Evolutionary conservation across 1,140 invertebrate species (phyloP).

Genomic region (Drosophila auraria): DNA sequence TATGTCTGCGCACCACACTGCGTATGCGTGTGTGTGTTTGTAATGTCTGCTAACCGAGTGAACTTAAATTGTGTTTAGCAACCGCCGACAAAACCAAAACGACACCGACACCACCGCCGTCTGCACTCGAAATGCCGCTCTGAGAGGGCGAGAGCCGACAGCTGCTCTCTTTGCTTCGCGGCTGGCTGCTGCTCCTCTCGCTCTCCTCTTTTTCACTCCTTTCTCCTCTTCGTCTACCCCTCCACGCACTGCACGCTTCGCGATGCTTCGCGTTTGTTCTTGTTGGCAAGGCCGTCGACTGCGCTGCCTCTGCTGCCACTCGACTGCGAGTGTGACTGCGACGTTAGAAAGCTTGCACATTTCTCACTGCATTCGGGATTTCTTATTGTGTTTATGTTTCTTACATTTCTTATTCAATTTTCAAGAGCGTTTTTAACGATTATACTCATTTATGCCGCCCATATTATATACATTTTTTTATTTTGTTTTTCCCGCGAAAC

Average conservation of each 20-base stretch:
- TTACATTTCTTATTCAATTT: conserved; percentile 12
- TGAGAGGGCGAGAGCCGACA: conserved; percentile 23
- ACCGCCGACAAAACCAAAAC: conserved; percentile 52
- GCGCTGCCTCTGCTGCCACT: conserved; percentile 49
- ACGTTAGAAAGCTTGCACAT: conserved; percentile 68
- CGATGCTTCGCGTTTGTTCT: conserved; percentile 64
- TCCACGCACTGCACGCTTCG: conserved; percentile 38
- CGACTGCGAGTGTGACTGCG: conserved; percentile 10
- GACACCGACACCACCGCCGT: conserved; percentile 48
- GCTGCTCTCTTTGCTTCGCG: conserved; percentile 22
- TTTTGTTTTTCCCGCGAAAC: no score
- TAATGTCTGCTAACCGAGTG: conserved; percentile 73
- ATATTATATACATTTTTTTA: not conserved
- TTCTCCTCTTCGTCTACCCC: conserved; percentile 11
- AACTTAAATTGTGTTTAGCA: conserved; percentile 77
- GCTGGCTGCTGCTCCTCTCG: conserved; percentile 21
- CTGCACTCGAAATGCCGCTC: conserved; percentile 44
- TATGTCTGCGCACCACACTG: conserved; percentile 20
- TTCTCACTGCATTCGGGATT: conserved; percentile 29
- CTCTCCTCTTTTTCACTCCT: conserved; percentile 13
- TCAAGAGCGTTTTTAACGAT: not conserved
- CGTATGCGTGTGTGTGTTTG: conserved; percentile 29
- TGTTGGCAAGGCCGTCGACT: conserved; percentile 51
- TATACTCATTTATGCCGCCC: no score
- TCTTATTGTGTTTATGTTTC: not conserved